Evolutionary conservation across 2,113 vertebrate species (phyloP).

Genomic region (Neolamprologus ventralis): DNA sequence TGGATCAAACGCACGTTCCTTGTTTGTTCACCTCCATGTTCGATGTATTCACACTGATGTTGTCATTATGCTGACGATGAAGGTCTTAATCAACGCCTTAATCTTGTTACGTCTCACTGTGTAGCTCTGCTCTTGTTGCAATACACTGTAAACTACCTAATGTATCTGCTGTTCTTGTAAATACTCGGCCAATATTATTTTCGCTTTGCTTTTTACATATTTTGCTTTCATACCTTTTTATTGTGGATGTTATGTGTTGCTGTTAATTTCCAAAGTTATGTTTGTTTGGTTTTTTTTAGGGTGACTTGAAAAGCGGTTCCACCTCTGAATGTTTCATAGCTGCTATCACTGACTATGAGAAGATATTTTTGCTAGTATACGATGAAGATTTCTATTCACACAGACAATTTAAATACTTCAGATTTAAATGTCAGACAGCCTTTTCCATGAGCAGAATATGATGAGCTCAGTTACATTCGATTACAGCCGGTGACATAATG

Average conservation of each 20-base stretch:
- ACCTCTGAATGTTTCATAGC: constrained; percentile 19
- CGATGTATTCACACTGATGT: background rate
- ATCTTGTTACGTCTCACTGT: constrained; percentile 12
- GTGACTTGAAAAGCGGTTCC: constrained; percentile 2
- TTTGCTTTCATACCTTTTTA: background rate
- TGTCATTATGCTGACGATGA: background rate
- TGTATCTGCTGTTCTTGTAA: constrained; percentile 32
- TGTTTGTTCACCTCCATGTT: background rate
- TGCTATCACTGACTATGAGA: background rate
- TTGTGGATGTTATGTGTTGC: background rate
- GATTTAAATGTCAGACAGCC: background rate
- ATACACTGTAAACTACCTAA: constrained; percentile 50
- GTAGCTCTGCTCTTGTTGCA: constrained; percentile 24
- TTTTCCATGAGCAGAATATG: background rate
- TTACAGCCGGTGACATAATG: background rate
- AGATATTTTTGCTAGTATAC: constrained; percentile 42
- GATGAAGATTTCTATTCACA: constrained; percentile 28
- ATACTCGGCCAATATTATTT: background rate
- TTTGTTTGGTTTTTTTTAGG: background rate
- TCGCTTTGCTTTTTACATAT: constrained; percentile 7
- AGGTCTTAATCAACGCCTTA: constrained; percentile 55
- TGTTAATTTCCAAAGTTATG: background rate
- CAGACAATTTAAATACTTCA: background rate
- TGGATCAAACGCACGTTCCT: background rate
- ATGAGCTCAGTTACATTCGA: background rate